Evolutionary conservation across 2,797 vertebrate genomes (phyloP).

Genomic region (Gymnothorax reevesii): DNA sequence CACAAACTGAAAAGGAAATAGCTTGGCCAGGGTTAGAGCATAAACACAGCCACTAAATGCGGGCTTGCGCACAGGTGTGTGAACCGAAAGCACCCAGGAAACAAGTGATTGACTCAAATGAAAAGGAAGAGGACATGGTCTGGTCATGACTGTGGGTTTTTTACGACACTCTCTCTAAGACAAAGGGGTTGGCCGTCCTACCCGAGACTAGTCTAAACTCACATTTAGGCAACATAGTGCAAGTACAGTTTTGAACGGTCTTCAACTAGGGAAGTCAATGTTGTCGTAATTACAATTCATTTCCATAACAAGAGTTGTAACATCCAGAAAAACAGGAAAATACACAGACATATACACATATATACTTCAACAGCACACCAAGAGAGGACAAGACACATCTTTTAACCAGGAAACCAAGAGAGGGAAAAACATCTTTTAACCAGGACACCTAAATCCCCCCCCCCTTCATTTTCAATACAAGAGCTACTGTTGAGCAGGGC

Average conservation of each 20-base stretch:
- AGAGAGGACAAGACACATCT: constrained; percentile 35
- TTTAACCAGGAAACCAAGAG: constrained; percentile 61
- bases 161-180: not conserved
- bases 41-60: constrained; percentile 40
- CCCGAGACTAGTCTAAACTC: not conserved
- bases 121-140: not conserved
- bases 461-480: constrained; percentile 73
- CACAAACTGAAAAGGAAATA: constrained; percentile 52
- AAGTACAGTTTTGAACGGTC: not conserved
- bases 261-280: not conserved
- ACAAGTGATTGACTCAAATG: constrained; percentile 46
- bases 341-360: constrained; percentile 56
- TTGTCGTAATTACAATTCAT: constrained; percentile 50
- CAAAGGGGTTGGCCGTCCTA: not conserved
- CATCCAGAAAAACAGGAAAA: constrained; percentile 50
- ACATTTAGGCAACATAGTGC: not conserved
- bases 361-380: constrained; percentile 52
- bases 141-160: not conserved
- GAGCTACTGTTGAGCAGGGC: constrained; percentile 70
- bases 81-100: constrained; percentile 32
- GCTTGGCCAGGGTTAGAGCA: constrained; percentile 46
- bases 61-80: constrained; percentile 34
- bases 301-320: constrained; percentile 38
- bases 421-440: constrained; percentile 32
- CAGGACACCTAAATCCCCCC: constrained; percentile 66